Base-by-base conservation (phyloP, 1,140 invertebrate genomes). In the Heliconius melpomene region DNA sequence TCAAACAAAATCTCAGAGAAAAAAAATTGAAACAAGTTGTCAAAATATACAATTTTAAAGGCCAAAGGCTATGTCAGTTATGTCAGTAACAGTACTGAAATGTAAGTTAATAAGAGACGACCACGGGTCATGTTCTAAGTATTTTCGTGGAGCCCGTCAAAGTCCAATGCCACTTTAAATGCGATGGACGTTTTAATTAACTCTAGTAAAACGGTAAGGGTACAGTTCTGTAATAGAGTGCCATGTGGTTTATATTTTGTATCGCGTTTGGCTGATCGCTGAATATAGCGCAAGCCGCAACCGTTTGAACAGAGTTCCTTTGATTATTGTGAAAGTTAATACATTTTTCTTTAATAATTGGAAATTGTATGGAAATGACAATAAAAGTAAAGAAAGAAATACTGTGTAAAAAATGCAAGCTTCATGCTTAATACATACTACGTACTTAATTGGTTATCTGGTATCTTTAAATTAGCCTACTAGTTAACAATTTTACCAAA, bases 101-200 rank as follows among this genome's bases (percentile, higher is more conserved):
- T 29, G n/a, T 26, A 66, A 66, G 60, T 66, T 26, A 66, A 66
- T 57, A 57, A 57, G 54, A 57, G 20, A n/a, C 1, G 20, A 57
- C 60, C 60, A 29, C 60, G 6, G 26, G 3, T 23, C 23, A 66
- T 9, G 60, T 26, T 66, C 13, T 26, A 66, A 13, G 9, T 66
- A 66, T 66, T 66, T 66, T 66, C 60, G 23, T 66, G 60, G 20
- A 57, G 26, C 60, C 26, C 26, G 60, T 66, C 60, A 66, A 66
- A 66, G 60, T 66, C 60, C 60, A 29, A 29, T 23, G 8, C 54
- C 3, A 60, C 54, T 79, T 79, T 52, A 60, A 72, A 71, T 50
- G 50, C 74, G 74, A 76, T 75, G 66, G 82, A 88, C 82, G 74
- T 85, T 88, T 87, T 86, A 88, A 88, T 88, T 88, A 88, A 86